phyloP scores from a whole-genome alignment of 37 sponge, comb jelly and placozoan species.

The Aplysina aerophoba region DNA sequence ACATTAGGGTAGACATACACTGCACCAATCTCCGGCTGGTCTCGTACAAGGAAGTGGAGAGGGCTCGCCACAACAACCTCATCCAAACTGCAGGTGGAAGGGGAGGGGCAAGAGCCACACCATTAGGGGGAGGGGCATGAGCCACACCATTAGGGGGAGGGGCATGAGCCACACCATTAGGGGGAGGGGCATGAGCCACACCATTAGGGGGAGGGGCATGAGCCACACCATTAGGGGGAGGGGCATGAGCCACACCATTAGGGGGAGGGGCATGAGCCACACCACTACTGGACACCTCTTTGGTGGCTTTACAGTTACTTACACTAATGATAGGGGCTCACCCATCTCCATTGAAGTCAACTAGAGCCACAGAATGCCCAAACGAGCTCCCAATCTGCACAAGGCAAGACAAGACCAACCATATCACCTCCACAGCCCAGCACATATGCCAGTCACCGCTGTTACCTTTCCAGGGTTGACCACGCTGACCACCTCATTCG shows the following conservation, averaged over 20 bases:
- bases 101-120: neutral
- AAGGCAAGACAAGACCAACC: neutral
- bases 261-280: too few species aligned
- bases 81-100: slow-evolving; percentile 48
- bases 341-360: slow-evolving; percentile 39
- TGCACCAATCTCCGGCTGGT: slow-evolving; percentile 64
- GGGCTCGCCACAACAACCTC: slow-evolving; percentile 85
- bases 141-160: too few species aligned
- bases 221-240: too few species aligned
- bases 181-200: too few species aligned
- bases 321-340: slow-evolving; percentile 2
- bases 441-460: too few species aligned
- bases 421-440: neutral
- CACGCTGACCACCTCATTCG: neutral
- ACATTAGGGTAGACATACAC: slow-evolving; percentile 75
- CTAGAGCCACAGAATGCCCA: slow-evolving; percentile 37
- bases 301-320: too few species aligned
- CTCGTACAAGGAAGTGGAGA: slow-evolving; percentile 28
- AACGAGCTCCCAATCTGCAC: slow-evolving; percentile 29
- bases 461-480: neutral
- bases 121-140: too few species aligned
- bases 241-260: too few species aligned
- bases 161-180: too few species aligned
- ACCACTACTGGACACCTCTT: too few species aligned
- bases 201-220: too few species aligned